Conservation (phyloP, 2,888 invertebrate genomes). For the Cryptocephalus moraei region DNA sequence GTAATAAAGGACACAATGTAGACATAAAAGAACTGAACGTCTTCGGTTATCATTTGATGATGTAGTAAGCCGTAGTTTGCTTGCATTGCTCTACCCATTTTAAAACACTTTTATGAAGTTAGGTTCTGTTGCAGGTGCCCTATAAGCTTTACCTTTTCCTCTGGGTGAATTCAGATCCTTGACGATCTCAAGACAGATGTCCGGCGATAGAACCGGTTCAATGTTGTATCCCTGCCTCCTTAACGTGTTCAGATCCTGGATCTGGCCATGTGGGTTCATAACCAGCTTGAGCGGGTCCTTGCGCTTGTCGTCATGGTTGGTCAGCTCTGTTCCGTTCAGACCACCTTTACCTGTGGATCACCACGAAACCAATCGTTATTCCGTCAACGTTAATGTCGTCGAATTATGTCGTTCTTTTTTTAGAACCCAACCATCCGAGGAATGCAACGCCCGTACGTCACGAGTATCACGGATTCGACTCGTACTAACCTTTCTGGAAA, state of each 20-base stretch:
- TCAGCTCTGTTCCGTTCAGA: conserved; percentile 15
- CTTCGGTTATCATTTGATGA: no score
- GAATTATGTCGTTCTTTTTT: background rate
- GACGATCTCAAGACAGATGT: conserved; percentile 66
- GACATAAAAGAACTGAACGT: no score
- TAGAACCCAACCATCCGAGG: no score
- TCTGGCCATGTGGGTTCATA: conserved; percentile 67
- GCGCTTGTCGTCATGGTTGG: conserved; percentile 19
- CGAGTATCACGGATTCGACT: no score
- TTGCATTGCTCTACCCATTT: no score
- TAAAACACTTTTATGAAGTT: no score
- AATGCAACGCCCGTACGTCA: no score
- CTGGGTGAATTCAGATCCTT: conserved; percentile 67
- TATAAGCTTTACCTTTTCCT: conserved; percentile 54
- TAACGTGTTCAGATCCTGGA: conserved; percentile 57
- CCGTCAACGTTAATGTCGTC: background rate
- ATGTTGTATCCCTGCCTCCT: conserved; percentile 54
- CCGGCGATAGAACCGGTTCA: conserved; percentile 58
- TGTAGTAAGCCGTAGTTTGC: no score
- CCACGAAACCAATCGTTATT: conserved; percentile 2
- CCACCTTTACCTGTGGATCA: conserved; percentile 13
- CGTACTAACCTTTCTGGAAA: no score
- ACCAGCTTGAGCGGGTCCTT: conserved; percentile 57
- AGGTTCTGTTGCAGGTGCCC: no score
- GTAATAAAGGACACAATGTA: no score